phyloP scores from a whole-genome alignment of 2,888 invertebrate species.

The Drosophila heteroneura region DNA sequence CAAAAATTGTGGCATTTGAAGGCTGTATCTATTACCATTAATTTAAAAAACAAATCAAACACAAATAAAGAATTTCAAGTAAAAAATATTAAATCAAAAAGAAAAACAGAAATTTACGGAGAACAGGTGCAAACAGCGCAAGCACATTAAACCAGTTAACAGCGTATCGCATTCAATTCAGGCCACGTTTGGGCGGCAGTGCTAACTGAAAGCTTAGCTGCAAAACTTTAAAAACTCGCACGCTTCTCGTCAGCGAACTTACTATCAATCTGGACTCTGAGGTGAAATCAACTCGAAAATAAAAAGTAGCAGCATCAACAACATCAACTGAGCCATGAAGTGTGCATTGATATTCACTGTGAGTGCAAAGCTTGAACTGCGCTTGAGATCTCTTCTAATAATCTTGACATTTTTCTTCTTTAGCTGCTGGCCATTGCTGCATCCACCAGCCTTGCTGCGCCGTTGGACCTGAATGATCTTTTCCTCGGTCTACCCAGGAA shows the following conservation, averaged over 20 bases:
- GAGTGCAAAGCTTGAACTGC: conserved; percentile 38
- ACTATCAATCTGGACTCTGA: conserved; percentile 71
- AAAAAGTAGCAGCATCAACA: conserved; percentile 20
- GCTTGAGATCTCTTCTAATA: background rate
- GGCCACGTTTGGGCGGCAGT: conserved; percentile 51
- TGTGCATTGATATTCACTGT: conserved; percentile 65
- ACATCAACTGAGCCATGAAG: conserved; percentile 64
- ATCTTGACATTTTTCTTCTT: background rate
- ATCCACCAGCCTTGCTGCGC: conserved; percentile 55
- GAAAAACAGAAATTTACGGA: conserved; percentile 33
- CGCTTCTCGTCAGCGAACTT: conserved; percentile 49
- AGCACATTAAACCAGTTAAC: conserved; percentile 61
- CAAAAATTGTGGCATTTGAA: conserved; percentile 20
- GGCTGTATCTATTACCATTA: conserved; percentile 61
- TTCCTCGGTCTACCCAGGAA: conserved; percentile 56
- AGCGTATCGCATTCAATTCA: conserved; percentile 9
- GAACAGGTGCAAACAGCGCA: conserved; percentile 43
- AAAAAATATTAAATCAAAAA: conserved; percentile 10
- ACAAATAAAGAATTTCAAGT: conserved; percentile 4
- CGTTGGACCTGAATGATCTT: conserved; percentile 63
- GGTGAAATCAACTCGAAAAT: conserved; percentile 50
- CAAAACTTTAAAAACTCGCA: conserved; percentile 67
- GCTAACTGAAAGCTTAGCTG: conserved; percentile 74
- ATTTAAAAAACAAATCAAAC: conserved; percentile 34
- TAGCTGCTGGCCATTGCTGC: conserved; percentile 58